phyloP scores from a whole-genome alignment of 2,797 vertebrate genomes.

The Danio albolineatus region DNA sequence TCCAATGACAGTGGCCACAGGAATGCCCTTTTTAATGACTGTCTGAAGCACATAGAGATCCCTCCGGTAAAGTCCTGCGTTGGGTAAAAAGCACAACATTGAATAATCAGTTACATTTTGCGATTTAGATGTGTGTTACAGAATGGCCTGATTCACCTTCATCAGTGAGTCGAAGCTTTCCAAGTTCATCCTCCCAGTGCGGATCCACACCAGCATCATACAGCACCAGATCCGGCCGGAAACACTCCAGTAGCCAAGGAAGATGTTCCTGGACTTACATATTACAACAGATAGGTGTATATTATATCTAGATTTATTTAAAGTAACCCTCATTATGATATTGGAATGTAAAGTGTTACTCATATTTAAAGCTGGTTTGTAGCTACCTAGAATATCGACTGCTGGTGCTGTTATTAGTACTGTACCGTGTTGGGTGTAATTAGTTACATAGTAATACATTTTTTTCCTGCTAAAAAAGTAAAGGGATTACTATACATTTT shows the following conservation, averaged over 20 bases:
- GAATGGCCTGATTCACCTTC: slow-evolving; percentile 56
- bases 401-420: too few relatives aligned
- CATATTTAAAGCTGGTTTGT: too few relatives aligned
- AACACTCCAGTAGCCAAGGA: slow-evolving; percentile 69
- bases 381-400: too few relatives aligned
- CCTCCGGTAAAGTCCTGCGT: slow-evolving; percentile 69
- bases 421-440: too few relatives aligned
- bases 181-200: slow-evolving; percentile 72
- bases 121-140: neutral
- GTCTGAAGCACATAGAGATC: slow-evolving; percentile 74
- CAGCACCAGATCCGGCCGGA: slow-evolving; percentile 71
- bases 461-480: too few relatives aligned
- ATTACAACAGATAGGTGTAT: neutral
- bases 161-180: slow-evolving; percentile 72
- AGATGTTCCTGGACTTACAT: slow-evolving; percentile 68
- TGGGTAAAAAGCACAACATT: neutral
- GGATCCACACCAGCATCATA: slow-evolving; percentile 75
- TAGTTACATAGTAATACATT: too few relatives aligned
- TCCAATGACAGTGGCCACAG: slow-evolving; percentile 71
- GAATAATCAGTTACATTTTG: neutral
- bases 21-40: slow-evolving; percentile 65
- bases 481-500: too few relatives aligned
- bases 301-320: too few relatives aligned
- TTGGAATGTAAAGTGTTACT: too few relatives aligned
- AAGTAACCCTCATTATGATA: too few relatives aligned